Evolutionary conservation across 2,113 vertebrate genomes (phyloP).

Genomic region (Sander lucioperca): DNA sequence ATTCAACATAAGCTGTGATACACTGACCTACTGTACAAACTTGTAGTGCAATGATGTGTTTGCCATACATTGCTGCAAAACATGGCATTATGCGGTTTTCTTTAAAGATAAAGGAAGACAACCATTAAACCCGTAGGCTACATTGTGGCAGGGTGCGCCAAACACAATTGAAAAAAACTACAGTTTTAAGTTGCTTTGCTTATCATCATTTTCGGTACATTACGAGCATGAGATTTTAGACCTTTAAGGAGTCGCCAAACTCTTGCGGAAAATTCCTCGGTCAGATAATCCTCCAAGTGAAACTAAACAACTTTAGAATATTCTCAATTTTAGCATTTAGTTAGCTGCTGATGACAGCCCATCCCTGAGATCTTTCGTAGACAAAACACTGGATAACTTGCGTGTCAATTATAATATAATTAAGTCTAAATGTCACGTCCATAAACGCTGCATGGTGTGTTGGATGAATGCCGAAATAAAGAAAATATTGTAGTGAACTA

Average conservation of each 20-base stretch:
- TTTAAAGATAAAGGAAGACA: background rate
- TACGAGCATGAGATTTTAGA: background rate
- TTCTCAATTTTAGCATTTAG: background rate
- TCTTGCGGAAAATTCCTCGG: too few species aligned
- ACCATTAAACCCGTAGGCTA: too few species aligned
- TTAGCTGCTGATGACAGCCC: background rate
- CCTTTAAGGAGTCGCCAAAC: fast-evolving
- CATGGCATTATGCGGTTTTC: background rate
- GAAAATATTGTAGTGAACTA: fast-evolving
- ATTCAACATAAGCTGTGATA: background rate
- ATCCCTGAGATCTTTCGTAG: background rate
- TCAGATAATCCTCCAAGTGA: too few species aligned
- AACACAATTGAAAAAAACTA: background rate
- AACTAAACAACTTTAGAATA: background rate
- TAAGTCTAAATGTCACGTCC: background rate
- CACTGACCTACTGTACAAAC: background rate
- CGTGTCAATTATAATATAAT: background rate
- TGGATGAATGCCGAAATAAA: background rate
- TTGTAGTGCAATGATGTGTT: background rate
- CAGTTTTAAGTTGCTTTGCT: background rate
- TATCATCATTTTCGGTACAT: too few species aligned
- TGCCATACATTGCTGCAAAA: background rate
- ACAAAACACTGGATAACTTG: background rate
- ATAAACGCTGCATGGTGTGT: background rate
- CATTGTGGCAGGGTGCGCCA: background rate